Evolutionary conservation across 1,140 invertebrate genomes (phyloP), one percentile per base, ranked within the genome.

Genomic region (Drosophila miranda): DNA sequence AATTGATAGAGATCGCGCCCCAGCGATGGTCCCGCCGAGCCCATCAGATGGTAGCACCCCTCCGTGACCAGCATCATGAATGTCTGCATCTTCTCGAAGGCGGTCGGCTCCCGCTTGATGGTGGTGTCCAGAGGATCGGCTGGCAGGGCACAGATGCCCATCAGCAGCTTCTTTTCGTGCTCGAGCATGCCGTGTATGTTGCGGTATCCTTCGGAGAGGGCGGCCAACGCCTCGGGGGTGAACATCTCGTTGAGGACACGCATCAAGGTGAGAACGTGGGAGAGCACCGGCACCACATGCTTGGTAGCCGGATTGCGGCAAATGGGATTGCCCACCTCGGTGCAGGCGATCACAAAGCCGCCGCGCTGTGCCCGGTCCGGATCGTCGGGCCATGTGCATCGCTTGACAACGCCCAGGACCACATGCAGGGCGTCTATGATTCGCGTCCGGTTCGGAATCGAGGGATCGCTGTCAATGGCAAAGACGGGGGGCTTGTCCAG

Each of bases 261-360:
- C 55, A 94, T 92, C 8, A 98, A 91, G 7, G 94, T 92, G 26
- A 98, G 93, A 2, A 97, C 92, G 67, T 95, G 94, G 4, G 96
- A 95, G 46, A 98, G 90, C 42, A 97, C 87, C 2, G 95, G 95
- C 66, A 96, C 93, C 66, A 98, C 93, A 88, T 97, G 96, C 28
- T 94, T 94, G 6, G 95, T 94, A 21, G 96, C 96, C 34, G 97
- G 97, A 93, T 97, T 98, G 28, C 96, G 93, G 91, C 95, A 95
- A 1, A 97, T 93, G 6, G 95, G 94, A 91, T 95, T 95, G 11
- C 95, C 95, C 38, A 94, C 93, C 66, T 95, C 94, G 4, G 95
- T 96, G 38, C 94, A 93, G 8, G 94, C 94, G 1, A 95, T 93
- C 4, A 97, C 93, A 91, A 98, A 98, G 7, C 96, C 96, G 28